Percentiles rank a stretch among this genome's conserved stretches.
Conservation (phyloP, 2,797 vertebrate genomes). For the Mus spretus region DNA sequence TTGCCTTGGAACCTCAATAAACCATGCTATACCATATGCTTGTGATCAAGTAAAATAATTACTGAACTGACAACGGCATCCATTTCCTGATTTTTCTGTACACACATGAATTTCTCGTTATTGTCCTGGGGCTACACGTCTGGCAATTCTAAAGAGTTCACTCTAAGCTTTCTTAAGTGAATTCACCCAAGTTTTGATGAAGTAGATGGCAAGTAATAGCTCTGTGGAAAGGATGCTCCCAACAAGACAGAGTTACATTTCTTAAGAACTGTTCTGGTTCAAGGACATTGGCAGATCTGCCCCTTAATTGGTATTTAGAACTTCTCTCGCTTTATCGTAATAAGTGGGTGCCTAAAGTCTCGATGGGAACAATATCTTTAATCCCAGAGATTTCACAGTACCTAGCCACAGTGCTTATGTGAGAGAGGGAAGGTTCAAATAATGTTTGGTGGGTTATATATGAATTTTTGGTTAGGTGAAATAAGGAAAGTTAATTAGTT, state of each 20-base stretch:
- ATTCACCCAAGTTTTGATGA: conserved; percentile 30
- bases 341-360: neutral
- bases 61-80: neutral
- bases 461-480: neutral
- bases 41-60: neutral
- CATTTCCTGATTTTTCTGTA: neutral
- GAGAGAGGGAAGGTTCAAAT: neutral
- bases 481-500: neutral
- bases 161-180: conserved; percentile 27
- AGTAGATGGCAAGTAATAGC: neutral
- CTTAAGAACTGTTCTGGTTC: neutral
- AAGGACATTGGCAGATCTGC: neutral
- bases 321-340: conserved; percentile 22
- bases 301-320: neutral
- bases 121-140: neutral
- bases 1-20: neutral
- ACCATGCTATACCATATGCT: neutral
- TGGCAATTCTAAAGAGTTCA: conserved; percentile 9
- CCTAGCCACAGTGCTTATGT: neutral
- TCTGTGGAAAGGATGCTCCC: neutral
- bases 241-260: neutral
- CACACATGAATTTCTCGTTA: neutral
- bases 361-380: neutral
- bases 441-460: neutral
- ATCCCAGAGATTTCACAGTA: neutral